Evolutionary conservation across 2,113 vertebrate species (phyloP).

Genomic region (Piprites chloris): DNA sequence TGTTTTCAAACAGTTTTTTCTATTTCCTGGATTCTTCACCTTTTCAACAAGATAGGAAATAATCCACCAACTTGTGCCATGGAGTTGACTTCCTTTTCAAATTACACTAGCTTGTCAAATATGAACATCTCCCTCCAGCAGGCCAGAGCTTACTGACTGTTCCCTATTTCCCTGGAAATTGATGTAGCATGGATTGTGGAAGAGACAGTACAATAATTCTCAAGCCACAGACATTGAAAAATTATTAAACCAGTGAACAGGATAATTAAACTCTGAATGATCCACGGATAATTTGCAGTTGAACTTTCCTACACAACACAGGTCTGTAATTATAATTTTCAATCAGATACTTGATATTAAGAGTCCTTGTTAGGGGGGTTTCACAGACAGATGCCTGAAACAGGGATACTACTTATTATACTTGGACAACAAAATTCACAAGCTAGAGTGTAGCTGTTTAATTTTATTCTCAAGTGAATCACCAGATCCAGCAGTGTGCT

Average conservation of each 20-base stretch:
- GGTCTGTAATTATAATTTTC: neutral
- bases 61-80: neutral
- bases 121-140: neutral
- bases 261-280: slow-evolving; percentile 19
- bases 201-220: neutral
- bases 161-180: neutral
- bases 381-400: neutral
- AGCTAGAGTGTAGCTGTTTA: neutral
- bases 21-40: neutral
- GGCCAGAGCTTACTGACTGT: neutral
- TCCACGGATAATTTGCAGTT: neutral
- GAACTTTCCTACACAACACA: neutral
- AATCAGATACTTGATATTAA: neutral
- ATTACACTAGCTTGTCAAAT: neutral
- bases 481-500: neutral
- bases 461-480: neutral
- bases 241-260: slow-evolving; percentile 3
- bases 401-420: neutral
- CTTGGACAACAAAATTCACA: neutral
- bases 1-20: neutral
- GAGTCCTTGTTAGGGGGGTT: neutral
- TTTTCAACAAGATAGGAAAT: neutral
- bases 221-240: neutral
- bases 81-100: neutral
- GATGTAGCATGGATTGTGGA: neutral